Conservation (phyloP, 1,140 invertebrate genomes). For the Tribolium madens region DNA sequence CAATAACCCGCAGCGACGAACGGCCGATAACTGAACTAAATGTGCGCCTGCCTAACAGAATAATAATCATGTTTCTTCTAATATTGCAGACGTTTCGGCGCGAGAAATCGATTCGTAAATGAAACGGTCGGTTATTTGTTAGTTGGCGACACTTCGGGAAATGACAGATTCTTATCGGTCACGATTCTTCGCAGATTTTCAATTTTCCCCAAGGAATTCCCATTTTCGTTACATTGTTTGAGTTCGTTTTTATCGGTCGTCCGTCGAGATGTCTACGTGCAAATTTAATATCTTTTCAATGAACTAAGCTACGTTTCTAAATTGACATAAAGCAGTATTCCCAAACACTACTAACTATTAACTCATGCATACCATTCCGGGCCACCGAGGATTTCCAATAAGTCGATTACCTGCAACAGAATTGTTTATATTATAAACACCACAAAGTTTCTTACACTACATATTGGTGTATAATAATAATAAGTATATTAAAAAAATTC, state of each 20-base stretch:
- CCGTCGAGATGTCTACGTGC: conserved; percentile 35
- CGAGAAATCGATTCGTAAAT: conserved; percentile 31
- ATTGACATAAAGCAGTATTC: not conserved
- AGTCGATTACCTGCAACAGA: conserved; percentile 29
- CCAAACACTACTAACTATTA: not conserved
- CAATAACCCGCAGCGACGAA: conserved; percentile 51
- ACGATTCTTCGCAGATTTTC: conserved; percentile 47
- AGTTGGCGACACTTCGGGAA: conserved; percentile 42
- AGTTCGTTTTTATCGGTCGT: conserved; percentile 37
- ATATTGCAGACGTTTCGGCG: conserved; percentile 36
- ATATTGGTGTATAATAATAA: not conserved
- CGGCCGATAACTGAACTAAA: conserved; percentile 51
- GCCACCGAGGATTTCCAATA: not conserved
- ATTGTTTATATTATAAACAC: conserved; percentile 2
- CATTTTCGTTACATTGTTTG: conserved; percentile 38
- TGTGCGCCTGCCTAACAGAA: conserved; percentile 53
- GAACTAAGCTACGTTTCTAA: not conserved
- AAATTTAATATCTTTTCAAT: conserved; percentile 36
- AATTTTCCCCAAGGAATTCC: conserved; percentile 44
- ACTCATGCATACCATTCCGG: conserved; percentile 28
- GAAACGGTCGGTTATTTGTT: conserved; percentile 40
- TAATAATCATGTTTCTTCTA: conserved; percentile 53
- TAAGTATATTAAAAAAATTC: not conserved
- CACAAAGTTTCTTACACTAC: not conserved
- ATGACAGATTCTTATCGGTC: conserved; percentile 51